These are phyloP conservation scores for Drosophila eohydei DNA, from an alignment of 2,888 invertebrate genomes.

Conservation along the genomic window DNA sequence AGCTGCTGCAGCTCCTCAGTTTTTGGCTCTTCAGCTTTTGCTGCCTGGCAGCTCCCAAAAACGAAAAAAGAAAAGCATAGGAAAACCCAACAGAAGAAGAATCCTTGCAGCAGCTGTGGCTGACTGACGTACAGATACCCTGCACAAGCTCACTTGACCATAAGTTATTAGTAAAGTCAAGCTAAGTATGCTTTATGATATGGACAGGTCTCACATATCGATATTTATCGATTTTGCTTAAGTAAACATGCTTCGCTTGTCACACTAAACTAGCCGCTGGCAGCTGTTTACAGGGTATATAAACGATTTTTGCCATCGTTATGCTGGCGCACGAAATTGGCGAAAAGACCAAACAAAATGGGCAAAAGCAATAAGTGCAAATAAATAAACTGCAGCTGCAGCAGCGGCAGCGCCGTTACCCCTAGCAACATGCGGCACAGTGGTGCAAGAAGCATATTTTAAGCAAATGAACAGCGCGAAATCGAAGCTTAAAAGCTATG, in stretches of 20 bases:
- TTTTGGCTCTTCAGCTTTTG: slow-evolving; percentile 19
- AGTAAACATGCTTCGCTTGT: not conserved
- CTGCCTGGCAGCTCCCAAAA: slow-evolving; percentile 17
- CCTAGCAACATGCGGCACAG: slow-evolving; percentile 24
- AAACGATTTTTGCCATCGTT: slow-evolving; percentile 17
- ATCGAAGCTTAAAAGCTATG: not conserved
- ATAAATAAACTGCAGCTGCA: slow-evolving; percentile 43
- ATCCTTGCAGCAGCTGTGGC: not conserved
- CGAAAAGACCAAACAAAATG: slow-evolving; percentile 33
- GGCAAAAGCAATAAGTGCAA: slow-evolving; percentile 34
- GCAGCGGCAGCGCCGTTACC: slow-evolving; percentile 2
- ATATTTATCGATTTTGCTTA: not conserved
- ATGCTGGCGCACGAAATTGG: slow-evolving; percentile 40
- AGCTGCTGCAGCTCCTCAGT: slow-evolving; percentile 4
- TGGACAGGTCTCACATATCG: not conserved
- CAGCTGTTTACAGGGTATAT: not conserved
- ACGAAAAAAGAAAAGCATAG: not conserved
- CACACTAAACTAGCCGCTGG: not conserved
- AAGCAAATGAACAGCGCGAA: not conserved
- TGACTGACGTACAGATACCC: not conserved
- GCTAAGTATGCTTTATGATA: not conserved
- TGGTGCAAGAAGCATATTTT: not conserved
- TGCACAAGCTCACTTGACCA: not conserved
- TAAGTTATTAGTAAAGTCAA: no score
- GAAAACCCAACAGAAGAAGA: not conserved